These are phyloP conservation scores for Cyrtonyx montezumae DNA, from an alignment of 2,113 vertebrate genomes.

Conservation along the genomic window DNA sequence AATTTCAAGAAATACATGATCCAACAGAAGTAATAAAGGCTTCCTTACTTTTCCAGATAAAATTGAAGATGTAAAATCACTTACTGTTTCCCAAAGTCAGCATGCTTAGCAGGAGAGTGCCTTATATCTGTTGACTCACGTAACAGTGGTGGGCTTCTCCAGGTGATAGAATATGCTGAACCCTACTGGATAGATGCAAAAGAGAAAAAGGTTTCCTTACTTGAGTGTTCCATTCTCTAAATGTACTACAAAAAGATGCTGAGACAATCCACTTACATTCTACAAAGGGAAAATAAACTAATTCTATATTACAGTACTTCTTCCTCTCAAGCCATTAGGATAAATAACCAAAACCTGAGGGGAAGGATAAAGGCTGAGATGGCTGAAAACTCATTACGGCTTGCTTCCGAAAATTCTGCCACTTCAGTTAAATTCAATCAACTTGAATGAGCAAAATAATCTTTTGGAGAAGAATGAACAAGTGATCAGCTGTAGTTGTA, in stretches of 20 bases:
- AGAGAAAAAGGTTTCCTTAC: conserved; percentile 8
- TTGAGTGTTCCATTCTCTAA: conserved; percentile 9
- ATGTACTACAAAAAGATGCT: background rate
- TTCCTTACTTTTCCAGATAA: background rate
- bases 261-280: rapidly evolving
- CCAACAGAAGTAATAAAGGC: background rate
- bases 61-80: background rate
- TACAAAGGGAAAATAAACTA: background rate
- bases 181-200: background rate
- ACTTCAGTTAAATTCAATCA: background rate
- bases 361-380: background rate
- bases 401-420: background rate
- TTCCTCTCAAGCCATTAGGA: background rate
- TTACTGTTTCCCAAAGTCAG: background rate
- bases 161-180: conserved; percentile 7
- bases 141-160: conserved; percentile 14
- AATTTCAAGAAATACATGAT: background rate
- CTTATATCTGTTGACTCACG: background rate
- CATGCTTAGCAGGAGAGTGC: background rate
- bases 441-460: conserved; percentile 5
- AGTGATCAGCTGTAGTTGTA: background rate
- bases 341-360: background rate
- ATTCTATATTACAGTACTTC: background rate
- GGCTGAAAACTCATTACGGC: background rate
- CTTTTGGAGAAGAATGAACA: background rate